Evolutionary conservation across 2,113 vertebrate genomes (phyloP), one percentile per base, ranked within the genome.

Genomic region (Grammomys dolichurus): DNA sequence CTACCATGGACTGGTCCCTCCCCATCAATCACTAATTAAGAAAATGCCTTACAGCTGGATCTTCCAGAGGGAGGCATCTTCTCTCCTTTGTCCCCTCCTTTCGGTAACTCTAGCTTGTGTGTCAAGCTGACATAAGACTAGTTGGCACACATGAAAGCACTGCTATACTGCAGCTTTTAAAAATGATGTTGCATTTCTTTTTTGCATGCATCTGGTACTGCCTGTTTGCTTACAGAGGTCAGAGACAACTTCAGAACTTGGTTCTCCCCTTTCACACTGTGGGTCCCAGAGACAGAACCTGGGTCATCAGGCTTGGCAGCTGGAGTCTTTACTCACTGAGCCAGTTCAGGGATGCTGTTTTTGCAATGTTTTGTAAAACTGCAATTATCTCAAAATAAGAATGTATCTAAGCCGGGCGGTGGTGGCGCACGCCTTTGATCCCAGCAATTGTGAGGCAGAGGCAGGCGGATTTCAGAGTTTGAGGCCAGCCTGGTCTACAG

Each of bases 321-420:
- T 1, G 31, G 4, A 9, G 28, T 22, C 51, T 56, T 81, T 22
- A 81, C 17, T 31, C 78, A 36, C 33, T 56, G 78, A 54, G 51
- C 51, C 51, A 54, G 20, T 80, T 56, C 17, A 80, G 4, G 28
- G 76, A 54, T 51, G 28, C 48, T 31, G 22, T 28, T 65, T 80
- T 77, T 51, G 10, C 31, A 86, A 72, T 33, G 56, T 81, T 65
- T 40, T 75, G 6, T 51, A 13, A 84, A 88, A 12, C 24, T 60
- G 46, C 36, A 93, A 91, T 58, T 80, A 56, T 58, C 67, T 92
- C 85, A 87, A 80, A 85, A 72, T 36, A 90, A 86, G 33, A 24
- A 56, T n/a, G 81, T 36, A 56, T 84, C 11, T 46, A 2, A 40
- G 40, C 40, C 40, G 40, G 40, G 40, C 40, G 40, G 40, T 40